These are phyloP conservation scores for Pomatostomus ruficeps DNA, from an alignment of 2,113 vertebrate genomes.

Conservation along the genomic window DNA sequence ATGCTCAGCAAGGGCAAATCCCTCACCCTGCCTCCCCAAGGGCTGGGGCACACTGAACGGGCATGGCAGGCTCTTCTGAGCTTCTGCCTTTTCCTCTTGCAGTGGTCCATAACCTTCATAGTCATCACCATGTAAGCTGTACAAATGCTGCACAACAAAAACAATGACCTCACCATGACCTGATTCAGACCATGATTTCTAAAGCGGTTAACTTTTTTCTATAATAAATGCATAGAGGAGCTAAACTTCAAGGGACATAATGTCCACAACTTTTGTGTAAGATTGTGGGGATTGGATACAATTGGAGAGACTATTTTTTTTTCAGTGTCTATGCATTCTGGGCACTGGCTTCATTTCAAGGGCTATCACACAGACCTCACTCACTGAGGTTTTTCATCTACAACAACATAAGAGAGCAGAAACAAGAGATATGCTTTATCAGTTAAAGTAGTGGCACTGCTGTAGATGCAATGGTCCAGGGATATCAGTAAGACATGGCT, in stretches of 20 bases:
- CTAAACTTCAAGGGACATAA: not conserved
- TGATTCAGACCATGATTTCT: not conserved
- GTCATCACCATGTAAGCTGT: not conserved
- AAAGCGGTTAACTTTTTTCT: not conserved
- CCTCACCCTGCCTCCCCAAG: not conserved
- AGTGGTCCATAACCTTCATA: not conserved
- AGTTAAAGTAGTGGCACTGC: not conserved
- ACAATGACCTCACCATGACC: not conserved
- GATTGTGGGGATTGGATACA: not conserved
- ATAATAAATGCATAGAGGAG: not conserved
- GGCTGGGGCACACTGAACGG: not conserved
- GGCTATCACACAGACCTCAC: not conserved
- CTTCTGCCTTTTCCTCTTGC: not conserved
- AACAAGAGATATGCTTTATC: conserved; percentile 38
- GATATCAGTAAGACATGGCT: conserved; percentile 25
- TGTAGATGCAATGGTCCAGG: not conserved
- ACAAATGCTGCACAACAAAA: not conserved
- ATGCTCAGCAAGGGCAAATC: not conserved
- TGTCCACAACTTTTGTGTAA: not conserved
- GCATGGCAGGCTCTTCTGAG: not conserved
- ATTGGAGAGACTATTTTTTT: not conserved
- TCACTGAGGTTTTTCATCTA: conserved; percentile 34
- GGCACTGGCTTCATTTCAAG: not conserved
- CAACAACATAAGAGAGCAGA: conserved; percentile 14
- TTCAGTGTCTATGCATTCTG: not conserved